Evolutionary conservation across 2,888 invertebrate genomes (phyloP).

Genomic region (Hypercompe scribonia): DNA sequence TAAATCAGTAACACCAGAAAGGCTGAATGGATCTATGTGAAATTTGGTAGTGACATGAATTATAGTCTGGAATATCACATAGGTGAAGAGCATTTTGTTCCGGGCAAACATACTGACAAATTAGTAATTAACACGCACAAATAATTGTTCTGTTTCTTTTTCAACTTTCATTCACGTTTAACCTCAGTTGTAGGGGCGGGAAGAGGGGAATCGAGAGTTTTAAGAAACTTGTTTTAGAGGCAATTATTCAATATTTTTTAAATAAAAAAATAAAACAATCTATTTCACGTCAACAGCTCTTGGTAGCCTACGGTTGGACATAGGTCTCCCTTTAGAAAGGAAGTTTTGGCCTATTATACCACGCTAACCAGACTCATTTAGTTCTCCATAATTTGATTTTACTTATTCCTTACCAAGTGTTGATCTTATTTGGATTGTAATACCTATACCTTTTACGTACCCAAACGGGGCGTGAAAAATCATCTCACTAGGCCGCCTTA

Average conservation of each 20-base stretch:
- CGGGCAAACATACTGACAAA: too few species aligned
- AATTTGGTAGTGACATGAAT: not conserved
- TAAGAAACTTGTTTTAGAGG: not conserved
- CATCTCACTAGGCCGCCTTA: too few species aligned
- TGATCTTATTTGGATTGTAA: constrained; percentile 63
- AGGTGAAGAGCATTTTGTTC: not conserved
- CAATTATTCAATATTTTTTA: too few species aligned
- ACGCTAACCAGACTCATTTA: not conserved
- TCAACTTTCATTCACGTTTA: not conserved
- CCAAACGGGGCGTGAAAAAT: too few species aligned
- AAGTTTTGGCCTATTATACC: too few species aligned
- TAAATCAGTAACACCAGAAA: not conserved
- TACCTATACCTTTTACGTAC: too few species aligned
- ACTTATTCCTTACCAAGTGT: not conserved
- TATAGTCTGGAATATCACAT: not conserved
- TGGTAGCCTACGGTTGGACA: too few species aligned
- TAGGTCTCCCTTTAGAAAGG: too few species aligned
- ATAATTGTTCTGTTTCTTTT: not conserved
- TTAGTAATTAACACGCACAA: not conserved
- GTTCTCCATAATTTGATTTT: not conserved
- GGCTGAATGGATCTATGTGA: not conserved
- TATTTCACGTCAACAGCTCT: too few species aligned
- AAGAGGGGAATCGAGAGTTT: not conserved
- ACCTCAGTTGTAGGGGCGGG: not conserved
- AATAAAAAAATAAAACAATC: too few species aligned